A percentile compares a stretch with the other conserved stretches of the same genome.
These are phyloP conservation scores for Rhinoptilus africanus DNA, from an alignment of 2,113 vertebrate species.

Conservation along the genomic window DNA sequence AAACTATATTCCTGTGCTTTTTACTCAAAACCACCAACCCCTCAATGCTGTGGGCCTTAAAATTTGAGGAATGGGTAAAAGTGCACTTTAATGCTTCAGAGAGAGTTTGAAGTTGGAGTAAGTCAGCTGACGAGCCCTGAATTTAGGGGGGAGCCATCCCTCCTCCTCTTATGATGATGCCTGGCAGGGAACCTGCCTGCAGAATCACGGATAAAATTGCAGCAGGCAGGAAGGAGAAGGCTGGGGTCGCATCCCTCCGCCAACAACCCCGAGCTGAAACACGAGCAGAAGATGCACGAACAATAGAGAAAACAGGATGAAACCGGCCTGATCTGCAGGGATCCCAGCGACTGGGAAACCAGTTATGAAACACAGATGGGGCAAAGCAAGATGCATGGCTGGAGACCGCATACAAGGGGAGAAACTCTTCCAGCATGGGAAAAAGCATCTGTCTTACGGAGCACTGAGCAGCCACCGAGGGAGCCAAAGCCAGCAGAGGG, in stretches of 20 bases:
- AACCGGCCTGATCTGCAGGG: background rate
- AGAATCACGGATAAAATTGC: background rate
- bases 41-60: accelerated
- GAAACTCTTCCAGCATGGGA: background rate
- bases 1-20: background rate
- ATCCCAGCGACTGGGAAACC: background rate
- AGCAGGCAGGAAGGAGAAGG: background rate
- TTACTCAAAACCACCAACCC: background rate
- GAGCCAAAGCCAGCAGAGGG: background rate
- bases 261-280: background rate
- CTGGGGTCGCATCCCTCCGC: background rate
- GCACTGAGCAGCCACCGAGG: accelerated
- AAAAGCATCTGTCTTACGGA: accelerated
- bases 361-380: constrained; percentile 17
- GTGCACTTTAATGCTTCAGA: background rate
- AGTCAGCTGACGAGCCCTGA: background rate
- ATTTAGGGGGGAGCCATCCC: background rate
- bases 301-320: constrained; percentile 1
- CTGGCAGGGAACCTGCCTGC: background rate
- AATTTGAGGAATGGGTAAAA: background rate
- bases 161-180: background rate
- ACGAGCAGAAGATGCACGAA: background rate
- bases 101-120: background rate
- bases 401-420: background rate
- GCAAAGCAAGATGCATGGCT: background rate